Percentiles rank a stretch among this genome's conserved stretches.
Conservation (phyloP, 2,797 vertebrate species). For the Prionace glauca region DNA sequence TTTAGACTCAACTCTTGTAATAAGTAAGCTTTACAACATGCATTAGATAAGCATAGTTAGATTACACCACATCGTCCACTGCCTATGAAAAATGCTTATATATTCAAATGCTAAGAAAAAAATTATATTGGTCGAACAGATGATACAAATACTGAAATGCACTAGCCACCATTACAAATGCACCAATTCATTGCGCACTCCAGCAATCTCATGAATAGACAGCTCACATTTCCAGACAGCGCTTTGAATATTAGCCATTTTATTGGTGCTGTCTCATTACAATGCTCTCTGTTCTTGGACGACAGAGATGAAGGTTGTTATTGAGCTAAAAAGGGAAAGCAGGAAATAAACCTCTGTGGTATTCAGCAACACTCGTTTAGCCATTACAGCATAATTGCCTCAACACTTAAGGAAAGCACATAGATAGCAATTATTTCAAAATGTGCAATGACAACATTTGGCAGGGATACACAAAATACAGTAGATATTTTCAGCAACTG, state of each 20-base stretch:
- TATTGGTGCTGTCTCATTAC: not conserved
- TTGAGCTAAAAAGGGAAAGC: not conserved
- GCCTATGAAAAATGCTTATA: not conserved
- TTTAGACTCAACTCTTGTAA: not conserved
- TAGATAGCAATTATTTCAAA: slow-evolving; percentile 5
- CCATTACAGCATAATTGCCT: not conserved
- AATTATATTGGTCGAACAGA: not conserved
- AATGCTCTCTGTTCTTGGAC: not conserved
- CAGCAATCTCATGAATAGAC: too few relatives aligned
- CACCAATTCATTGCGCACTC: not conserved
- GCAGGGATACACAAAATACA: not conserved
- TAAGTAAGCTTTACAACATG: not conserved
- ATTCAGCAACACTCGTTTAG: not conserved
- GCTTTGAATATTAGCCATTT: not conserved
- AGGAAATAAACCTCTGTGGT: not conserved
- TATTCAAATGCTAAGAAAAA: not conserved
- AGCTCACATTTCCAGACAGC: not conserved
- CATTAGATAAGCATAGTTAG: not conserved
- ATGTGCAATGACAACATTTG: slow-evolving; percentile 47
- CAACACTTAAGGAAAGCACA: slow-evolving; percentile 44
- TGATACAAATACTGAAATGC: not conserved
- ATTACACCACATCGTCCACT: not conserved
- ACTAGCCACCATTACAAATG: not conserved
- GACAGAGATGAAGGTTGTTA: not conserved
- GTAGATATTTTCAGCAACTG: slow-evolving; percentile 57